phyloP scores from a whole-genome alignment of 2,888 invertebrate species.

The Drosophila merina region DNA sequence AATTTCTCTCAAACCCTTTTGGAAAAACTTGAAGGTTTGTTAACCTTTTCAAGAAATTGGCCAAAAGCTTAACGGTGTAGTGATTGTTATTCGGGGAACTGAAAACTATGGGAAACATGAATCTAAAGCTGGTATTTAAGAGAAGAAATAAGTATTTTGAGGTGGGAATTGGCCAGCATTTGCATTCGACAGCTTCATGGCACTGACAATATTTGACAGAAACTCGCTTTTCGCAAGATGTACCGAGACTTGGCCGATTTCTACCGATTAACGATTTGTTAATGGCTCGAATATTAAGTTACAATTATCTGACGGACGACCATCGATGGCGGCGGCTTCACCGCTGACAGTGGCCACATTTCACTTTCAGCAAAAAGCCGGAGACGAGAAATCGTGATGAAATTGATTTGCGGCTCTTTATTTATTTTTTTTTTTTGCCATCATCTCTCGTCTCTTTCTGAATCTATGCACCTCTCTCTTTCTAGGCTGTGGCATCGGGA shows the following conservation, averaged over 20 bases:
- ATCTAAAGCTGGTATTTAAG: background rate
- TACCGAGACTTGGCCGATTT: constrained; percentile 46
- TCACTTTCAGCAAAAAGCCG: constrained; percentile 68
- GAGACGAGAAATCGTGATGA: constrained; percentile 80
- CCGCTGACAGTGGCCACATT: constrained; percentile 71
- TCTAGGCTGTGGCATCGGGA: constrained; percentile 1
- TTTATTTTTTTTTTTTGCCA: constrained; percentile 45
- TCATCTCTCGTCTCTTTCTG: constrained; percentile 53
- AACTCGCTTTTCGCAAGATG: constrained; percentile 30
- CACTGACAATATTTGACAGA: constrained; percentile 32
- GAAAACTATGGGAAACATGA: background rate
- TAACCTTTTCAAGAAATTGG: constrained; percentile 58
- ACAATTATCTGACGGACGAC: constrained; percentile 62
- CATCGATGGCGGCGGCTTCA: constrained; percentile 41
- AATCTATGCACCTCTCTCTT: background rate
- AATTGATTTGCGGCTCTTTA: constrained; percentile 77
- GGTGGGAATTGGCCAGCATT: too few relatives aligned
- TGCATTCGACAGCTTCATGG: too few relatives aligned
- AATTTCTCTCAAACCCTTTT: constrained; percentile 47
- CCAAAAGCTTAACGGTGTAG: constrained; percentile 55
- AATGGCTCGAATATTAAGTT: constrained; percentile 74
- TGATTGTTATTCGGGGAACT: too few relatives aligned
- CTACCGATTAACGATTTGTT: constrained; percentile 65
- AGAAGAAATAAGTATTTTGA: too few relatives aligned
- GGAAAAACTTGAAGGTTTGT: constrained; percentile 56